Percentiles rank a stretch among this genome's conserved stretches.
These are phyloP conservation scores for Virgularia gustaviana DNA, from an alignment of 92 coral and sea anemone species.

Conservation along the genomic window DNA sequence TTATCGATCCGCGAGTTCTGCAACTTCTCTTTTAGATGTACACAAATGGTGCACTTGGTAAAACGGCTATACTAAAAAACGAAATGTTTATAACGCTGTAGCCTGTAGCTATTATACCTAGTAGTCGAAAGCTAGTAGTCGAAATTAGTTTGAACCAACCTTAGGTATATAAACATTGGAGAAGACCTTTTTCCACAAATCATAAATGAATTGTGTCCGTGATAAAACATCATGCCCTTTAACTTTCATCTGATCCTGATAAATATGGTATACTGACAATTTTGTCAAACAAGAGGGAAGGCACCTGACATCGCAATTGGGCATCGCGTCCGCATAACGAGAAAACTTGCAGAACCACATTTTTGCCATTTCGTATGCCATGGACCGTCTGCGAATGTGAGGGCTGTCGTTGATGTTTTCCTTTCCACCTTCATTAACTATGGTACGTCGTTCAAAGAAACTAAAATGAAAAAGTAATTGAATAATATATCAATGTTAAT, in stretches of 20 bases:
- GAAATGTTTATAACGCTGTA: background rate
- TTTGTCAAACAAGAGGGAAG: background rate
- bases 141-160: background rate
- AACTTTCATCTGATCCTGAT: background rate
- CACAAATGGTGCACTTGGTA: too few relatives aligned
- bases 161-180: background rate
- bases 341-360: background rate
- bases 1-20: background rate
- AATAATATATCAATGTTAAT: too few relatives aligned
- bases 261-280: background rate
- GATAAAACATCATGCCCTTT: background rate
- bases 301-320: background rate
- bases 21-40: too few relatives aligned
- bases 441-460: too few relatives aligned
- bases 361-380: background rate
- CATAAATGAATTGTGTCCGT: background rate
- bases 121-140: background rate
- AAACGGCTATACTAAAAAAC: background rate
- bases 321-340: background rate
- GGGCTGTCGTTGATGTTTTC: too few relatives aligned
- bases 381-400: too few relatives aligned
- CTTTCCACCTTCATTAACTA: too few relatives aligned
- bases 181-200: constrained; percentile 1
- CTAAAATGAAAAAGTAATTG: too few relatives aligned
- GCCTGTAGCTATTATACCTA: background rate